Base-by-base conservation (phyloP, 2,888 invertebrate species). In the Apotomis betuletana region DNA sequence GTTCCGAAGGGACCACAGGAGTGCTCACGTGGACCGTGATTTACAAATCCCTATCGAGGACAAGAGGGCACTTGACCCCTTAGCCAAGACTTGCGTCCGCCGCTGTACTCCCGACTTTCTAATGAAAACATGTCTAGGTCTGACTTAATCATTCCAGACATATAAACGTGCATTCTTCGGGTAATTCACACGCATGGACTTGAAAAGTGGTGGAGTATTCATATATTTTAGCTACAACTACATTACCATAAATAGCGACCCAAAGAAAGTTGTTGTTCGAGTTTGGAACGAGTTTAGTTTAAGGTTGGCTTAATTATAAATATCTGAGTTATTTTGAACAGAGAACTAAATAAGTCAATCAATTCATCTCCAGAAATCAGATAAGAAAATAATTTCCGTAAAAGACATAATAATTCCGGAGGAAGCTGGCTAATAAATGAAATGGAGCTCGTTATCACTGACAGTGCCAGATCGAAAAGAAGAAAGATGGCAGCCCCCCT, bases 1-100 rank as follows among this genome's bases (percentile, higher is more conserved):
- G 49, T 41, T 5, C 3, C n/a, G 6, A 54, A 13, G 52, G 41
- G 44, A 27, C 44, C 55, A 36, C 55, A 57, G 46, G n/a, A 65
- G 55, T 62, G 27, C 51, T 54, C 54, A 54, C 12, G 3, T 13
- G 52, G 15, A 65, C 36, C 27, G 55, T 57, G 65, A 65, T 65
- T 89, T 87, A 87, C 86, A 86, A 87, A 88, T 87, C 85, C 87
- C 85, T 79, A 83, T 83, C 76, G 83, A 80, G 87, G 87, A 87
- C 85, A 85, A 90, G 89, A 80, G 84, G 78, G 73, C 82, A 81
- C 90, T 88, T 85, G 87, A 89, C 90, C 90, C 87, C 85, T 82
- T 82, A 75, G 70, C 76, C 75, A 65, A 58, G 67, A 44, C 63
- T 52, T 60, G 41, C 49, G 65, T 62, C 61, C 79, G 77, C 78